Percentiles rank a stretch among this genome's conserved stretches.
phyloP scores from a whole-genome alignment of 2,888 invertebrate genomes.

The Cheilosia variabilis region DNA sequence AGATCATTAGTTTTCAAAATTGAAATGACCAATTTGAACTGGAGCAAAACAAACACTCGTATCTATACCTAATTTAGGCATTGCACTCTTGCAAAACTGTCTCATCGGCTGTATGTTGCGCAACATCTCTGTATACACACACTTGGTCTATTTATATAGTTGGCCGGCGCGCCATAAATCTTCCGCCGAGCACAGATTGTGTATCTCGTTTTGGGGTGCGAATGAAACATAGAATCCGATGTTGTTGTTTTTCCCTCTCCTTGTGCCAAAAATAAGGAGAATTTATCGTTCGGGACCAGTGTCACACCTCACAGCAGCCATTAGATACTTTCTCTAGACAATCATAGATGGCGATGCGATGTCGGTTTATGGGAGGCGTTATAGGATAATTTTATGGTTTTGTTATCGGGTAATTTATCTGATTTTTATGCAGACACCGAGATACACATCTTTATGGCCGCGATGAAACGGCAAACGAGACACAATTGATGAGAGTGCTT shows the following conservation, averaged over 20 bases:
- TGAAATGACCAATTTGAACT: conserved; percentile 37
- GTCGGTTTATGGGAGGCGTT: conserved; percentile 53
- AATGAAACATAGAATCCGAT: conserved; percentile 35
- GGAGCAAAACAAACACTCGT: not conserved
- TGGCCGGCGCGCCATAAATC: conserved; percentile 53
- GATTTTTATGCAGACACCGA: conserved; percentile 13
- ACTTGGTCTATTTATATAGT: conserved; percentile 49
- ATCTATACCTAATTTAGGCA: conserved; percentile 5
- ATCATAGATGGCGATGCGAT: conserved; percentile 72
- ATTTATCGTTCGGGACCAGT: conserved; percentile 53
- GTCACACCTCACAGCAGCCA: conserved; percentile 61
- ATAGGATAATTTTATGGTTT: conserved; percentile 71
- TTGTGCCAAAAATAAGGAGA: conserved; percentile 40
- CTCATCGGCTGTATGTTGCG: conserved; percentile 39
- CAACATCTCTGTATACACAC: conserved; percentile 50
- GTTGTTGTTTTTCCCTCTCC: not conserved
- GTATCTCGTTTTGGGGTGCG: conserved; percentile 63
- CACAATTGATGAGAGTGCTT: conserved; percentile 44
- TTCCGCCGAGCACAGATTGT: conserved; percentile 39
- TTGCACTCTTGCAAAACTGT: conserved; percentile 12
- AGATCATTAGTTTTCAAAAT: conserved; percentile 33
- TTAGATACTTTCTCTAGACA: conserved; percentile 69
- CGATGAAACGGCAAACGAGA: conserved; percentile 52
- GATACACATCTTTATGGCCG: conserved; percentile 41
- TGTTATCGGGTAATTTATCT: conserved; percentile 74